A percentile compares a stretch with the other conserved stretches of the same genome.
These are phyloP conservation scores for Dryomyza anilis DNA, from an alignment of 2,888 invertebrate species.

Conservation along the genomic window DNA sequence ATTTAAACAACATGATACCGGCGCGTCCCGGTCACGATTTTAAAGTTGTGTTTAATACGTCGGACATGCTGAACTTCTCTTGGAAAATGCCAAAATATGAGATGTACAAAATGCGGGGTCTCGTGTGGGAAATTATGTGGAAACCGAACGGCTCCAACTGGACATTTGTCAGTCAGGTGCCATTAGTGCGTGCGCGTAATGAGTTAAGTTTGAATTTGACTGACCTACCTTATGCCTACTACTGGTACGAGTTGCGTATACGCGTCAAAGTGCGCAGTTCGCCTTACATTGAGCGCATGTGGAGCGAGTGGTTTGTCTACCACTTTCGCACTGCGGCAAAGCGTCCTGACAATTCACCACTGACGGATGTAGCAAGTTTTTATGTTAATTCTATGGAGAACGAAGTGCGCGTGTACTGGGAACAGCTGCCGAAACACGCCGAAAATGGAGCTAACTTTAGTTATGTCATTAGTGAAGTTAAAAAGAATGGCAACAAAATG, in stretches of 20 bases:
- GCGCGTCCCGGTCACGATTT: slow-evolving; percentile 47
- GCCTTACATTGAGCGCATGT: slow-evolving; percentile 64
- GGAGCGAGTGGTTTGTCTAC: slow-evolving; percentile 72
- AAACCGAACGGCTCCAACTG: slow-evolving; percentile 41
- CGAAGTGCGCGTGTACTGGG: slow-evolving; percentile 79
- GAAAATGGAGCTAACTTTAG: slow-evolving; percentile 77
- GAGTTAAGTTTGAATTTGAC: slow-evolving; percentile 46
- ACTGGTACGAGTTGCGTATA: slow-evolving; percentile 68
- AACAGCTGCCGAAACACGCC: slow-evolving; percentile 70
- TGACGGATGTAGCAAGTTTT: slow-evolving; percentile 75
- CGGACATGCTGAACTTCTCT: slow-evolving; percentile 44
- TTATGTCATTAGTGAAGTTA: slow-evolving; percentile 66
- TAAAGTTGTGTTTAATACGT: slow-evolving; percentile 41
- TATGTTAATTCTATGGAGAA: slow-evolving; percentile 68
- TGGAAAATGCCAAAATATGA: slow-evolving; percentile 51
- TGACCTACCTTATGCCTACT: slow-evolving; percentile 48
- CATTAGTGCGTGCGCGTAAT: slow-evolving; percentile 33
- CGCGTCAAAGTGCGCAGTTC: slow-evolving; percentile 70
- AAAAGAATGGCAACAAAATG: slow-evolving; percentile 42
- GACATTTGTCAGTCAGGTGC: slow-evolving; percentile 29
- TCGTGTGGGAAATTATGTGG: slow-evolving; percentile 49
- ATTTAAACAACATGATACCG: slow-evolving; percentile 47
- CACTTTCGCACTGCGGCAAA: slow-evolving; percentile 66
- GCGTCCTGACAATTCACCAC: slow-evolving; percentile 71
- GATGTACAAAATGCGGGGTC: slow-evolving; percentile 42